phyloP scores from a whole-genome alignment of 1,140 invertebrate species.

The Diabrotica virgifera region DNA sequence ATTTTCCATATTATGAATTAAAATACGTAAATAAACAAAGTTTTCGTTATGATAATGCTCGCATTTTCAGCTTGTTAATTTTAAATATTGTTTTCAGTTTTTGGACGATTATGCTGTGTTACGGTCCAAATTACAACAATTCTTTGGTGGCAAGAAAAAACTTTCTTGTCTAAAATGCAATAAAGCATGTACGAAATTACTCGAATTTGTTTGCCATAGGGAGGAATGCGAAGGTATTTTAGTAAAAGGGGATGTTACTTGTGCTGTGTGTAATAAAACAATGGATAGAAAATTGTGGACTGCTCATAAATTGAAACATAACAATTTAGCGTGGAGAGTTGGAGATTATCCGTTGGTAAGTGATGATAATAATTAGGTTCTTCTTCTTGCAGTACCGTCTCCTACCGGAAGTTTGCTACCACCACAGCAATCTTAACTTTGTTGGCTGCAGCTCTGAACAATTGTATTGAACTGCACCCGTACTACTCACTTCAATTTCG shows the following conservation, averaged over 20 bases:
- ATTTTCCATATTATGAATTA: no score
- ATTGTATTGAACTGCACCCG: no score
- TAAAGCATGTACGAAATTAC: background rate
- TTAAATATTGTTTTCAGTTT: slow-evolving; percentile 21
- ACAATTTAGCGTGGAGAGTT: slow-evolving; percentile 41
- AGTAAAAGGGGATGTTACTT: slow-evolving; percentile 24
- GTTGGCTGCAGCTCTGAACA: no score
- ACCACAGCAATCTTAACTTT: no score
- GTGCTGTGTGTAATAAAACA: slow-evolving; percentile 38
- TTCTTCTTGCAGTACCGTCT: no score
- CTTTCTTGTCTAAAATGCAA: slow-evolving; percentile 24
- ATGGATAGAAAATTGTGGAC: slow-evolving; percentile 32
- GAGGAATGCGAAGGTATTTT: slow-evolving; percentile 22
- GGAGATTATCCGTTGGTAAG: slow-evolving; percentile 40
- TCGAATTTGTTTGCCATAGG: slow-evolving; percentile 21
- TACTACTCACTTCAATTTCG: no score
- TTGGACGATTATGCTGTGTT: slow-evolving; percentile 17
- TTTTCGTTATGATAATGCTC: no score
- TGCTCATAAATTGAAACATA: slow-evolving; percentile 39
- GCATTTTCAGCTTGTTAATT: slow-evolving; percentile 3
- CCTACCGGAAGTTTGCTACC: no score
- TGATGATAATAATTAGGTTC: background rate
- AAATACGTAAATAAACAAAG: no score
- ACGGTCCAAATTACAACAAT: slow-evolving; percentile 20
- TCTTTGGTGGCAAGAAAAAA: slow-evolving; percentile 7